Conservation (phyloP, 2,888 invertebrate species). For the Allacma fusca region DNA sequence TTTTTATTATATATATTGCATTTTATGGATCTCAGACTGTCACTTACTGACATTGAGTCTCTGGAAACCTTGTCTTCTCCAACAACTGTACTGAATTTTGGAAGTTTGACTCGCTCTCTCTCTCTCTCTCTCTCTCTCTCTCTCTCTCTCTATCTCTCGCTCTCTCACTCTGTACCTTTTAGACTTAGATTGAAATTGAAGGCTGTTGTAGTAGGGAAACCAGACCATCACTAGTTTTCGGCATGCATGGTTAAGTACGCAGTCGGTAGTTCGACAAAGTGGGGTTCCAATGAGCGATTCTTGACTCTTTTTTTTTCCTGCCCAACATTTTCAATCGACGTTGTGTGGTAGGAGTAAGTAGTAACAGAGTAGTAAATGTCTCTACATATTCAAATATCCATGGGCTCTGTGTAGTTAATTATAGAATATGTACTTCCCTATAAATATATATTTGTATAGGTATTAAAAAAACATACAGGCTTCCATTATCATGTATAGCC, state of each 20-base stretch:
- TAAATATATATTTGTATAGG: too few species aligned
- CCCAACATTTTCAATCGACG: neutral
- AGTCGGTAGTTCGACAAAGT: slow-evolving; percentile 22
- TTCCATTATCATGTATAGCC: too few species aligned
- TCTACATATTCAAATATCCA: too few species aligned
- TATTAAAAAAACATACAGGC: too few species aligned
- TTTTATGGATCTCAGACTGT: neutral
- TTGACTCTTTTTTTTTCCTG: neutral
- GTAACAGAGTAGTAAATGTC: too few species aligned
- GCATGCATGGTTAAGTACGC: slow-evolving; percentile 28
- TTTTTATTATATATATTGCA: neutral
- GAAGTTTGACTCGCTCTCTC: too few species aligned
- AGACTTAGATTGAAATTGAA: neutral
- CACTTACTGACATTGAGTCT: neutral
- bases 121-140: neutral
- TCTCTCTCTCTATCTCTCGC: slow-evolving; percentile 1
- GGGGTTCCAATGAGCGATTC: slow-evolving; percentile 29
- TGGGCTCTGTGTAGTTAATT: too few species aligned
- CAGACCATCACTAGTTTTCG: slow-evolving; percentile 17
- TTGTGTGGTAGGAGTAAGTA: too few species aligned
- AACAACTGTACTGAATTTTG: neutral
- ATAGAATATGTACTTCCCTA: too few species aligned
- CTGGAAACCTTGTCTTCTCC: neutral
- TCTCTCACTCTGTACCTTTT: neutral
- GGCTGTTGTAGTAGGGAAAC: neutral